A percentile compares a stretch with the other conserved stretches of the same genome.
Conservation (phyloP, 2,113 vertebrate genomes). For the Plestiodon gilberti region DNA sequence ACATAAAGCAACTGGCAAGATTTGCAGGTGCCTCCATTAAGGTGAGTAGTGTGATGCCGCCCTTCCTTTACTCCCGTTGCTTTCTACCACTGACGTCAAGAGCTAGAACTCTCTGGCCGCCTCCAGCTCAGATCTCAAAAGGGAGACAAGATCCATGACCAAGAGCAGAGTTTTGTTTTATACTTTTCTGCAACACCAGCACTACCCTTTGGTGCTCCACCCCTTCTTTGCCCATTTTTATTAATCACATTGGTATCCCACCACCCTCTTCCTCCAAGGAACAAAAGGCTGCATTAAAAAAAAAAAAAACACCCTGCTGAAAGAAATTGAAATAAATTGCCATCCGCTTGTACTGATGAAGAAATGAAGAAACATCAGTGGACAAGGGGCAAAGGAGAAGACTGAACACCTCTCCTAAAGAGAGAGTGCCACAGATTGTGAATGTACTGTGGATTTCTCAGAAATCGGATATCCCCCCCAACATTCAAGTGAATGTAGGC, state of each 20-base stretch:
- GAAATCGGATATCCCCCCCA: not conserved
- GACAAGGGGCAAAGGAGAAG: not conserved
- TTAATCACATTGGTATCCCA: not conserved
- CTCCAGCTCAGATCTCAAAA: not conserved
- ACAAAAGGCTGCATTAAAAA: not conserved
- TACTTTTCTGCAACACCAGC: not conserved
- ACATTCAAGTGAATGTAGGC: not conserved
- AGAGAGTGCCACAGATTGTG: not conserved
- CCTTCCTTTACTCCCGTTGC: not conserved
- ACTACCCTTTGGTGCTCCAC: not conserved
- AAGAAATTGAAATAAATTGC: not conserved
- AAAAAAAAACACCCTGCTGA: too few species aligned
- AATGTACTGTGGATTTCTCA: not conserved
- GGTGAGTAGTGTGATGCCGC: conserved; percentile 71
- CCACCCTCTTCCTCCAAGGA: not conserved
- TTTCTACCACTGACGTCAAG: not conserved
- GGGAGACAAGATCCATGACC: not conserved
- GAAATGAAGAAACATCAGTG: not conserved
- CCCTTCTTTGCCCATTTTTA: not conserved
- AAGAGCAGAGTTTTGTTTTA: not conserved
- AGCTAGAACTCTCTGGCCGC: not conserved
- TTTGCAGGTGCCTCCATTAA: conserved; percentile 96
- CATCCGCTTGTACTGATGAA: not conserved
- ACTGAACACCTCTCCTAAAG: not conserved
- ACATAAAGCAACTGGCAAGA: conserved; percentile 94